Base-by-base conservation (phyloP, 2,113 vertebrate species). In the Probosciger aterrimus region DNA sequence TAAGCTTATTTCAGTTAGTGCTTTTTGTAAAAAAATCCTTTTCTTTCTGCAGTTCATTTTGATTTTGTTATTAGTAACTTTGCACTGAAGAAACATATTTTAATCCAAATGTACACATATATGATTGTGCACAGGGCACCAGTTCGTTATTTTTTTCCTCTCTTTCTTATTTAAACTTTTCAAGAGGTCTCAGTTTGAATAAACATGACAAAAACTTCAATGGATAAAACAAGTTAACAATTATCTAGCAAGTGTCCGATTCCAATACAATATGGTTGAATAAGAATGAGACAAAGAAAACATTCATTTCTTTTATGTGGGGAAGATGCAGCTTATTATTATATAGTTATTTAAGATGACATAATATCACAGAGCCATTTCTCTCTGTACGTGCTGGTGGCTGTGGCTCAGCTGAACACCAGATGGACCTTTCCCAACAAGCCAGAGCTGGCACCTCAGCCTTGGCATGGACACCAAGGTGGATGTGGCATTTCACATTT, bases 351-450 rank as follows among this genome's bases (percentile, higher is more conserved):
- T 95, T 88, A 31, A 55, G 7, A 65, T 44, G 11, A 31, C 11
- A 12, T 37, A 7, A 52, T 17, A 84, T 35, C 35, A 68, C 18
- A 75, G 5, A 89, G 7, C 11, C 68, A 14, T 60, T 74, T 84
- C 7, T 27, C 37, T 19, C 19, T 93, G 8, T 41, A 31, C 0
- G 0, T 10, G 1, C 31, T 63, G 19, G 18, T 57, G 20, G 9
- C 39, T 60, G 28, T 3, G 2, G 16, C 22, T 92, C 64, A 52
- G 18, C 43, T 14, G 31, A 75, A 18, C 39, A 39, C 6, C 16
- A 81, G 28, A 10, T 1, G 0, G 11, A 67, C 10, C 5, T 86
- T 90, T 83, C 41, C 22, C 2, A 5, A 9, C 25, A 55, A 31
- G 27, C 28, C 47, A 41, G 33, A 76, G 6, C 0, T 88, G n/a